Percentiles rank a stretch among this genome's conserved stretches.
These are phyloP conservation scores for Phocoena phocoena DNA, from an alignment of 2,113 vertebrate genomes.

Conservation along the genomic window DNA sequence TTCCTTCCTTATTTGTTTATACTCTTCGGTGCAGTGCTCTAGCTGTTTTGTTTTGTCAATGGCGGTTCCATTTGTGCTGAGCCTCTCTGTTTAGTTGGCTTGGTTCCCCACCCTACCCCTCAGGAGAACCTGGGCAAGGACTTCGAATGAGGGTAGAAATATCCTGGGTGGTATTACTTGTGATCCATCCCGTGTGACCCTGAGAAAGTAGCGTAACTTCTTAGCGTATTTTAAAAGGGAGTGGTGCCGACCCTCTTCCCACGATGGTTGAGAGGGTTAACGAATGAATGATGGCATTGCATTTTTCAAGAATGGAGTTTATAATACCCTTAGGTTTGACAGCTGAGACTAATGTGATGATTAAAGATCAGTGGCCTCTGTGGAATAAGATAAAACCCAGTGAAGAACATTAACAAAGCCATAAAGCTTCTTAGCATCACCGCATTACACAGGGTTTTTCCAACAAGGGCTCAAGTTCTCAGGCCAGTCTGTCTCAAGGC, in stretches of 20 bases:
- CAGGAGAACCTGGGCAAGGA: neutral
- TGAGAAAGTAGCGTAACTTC: neutral
- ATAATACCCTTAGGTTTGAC: conserved; percentile 60
- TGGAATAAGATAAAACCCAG: conserved; percentile 64
- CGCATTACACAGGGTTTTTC: conserved; percentile 31
- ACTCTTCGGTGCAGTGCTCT: neutral
- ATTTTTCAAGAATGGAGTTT: conserved; percentile 46
- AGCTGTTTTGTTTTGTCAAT: neutral
- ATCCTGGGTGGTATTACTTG: neutral
- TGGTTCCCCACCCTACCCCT: neutral
- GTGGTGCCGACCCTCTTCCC: neutral
- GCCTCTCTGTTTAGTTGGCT: neutral
- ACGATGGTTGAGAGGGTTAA: conserved; percentile 35
- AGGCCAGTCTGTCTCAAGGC: neutral
- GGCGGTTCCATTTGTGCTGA: neutral
- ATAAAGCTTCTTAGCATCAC: conserved; percentile 47
- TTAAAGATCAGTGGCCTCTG: conserved; percentile 57
- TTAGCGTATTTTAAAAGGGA: neutral
- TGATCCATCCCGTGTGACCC: neutral
- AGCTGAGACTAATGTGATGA: conserved; percentile 59
- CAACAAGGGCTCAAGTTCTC: neutral
- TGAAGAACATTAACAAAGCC: conserved; percentile 64
- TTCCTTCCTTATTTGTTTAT: neutral
- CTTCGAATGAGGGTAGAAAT: neutral
- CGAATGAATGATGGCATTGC: conserved; percentile 25